A percentile compares a stretch with the other conserved stretches of the same genome.
These are phyloP conservation scores for Chouioia cunea DNA, from an alignment of 2,888 invertebrate genomes.

Conservation along the genomic window DNA sequence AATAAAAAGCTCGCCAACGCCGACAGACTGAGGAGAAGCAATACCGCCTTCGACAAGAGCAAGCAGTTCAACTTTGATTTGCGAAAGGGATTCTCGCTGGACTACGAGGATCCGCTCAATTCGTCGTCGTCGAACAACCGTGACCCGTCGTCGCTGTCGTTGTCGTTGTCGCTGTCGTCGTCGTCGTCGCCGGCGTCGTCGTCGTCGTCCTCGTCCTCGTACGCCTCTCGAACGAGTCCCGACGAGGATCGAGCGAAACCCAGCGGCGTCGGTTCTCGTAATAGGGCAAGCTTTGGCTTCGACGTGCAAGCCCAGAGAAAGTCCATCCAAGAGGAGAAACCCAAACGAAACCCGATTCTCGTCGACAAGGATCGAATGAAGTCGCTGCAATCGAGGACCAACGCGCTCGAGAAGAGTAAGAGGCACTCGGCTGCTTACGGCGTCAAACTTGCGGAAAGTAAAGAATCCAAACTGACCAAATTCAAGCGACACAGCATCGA, in stretches of 20 bases:
- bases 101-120: slow-evolving; percentile 55
- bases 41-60: slow-evolving; percentile 51
- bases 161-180: too few relatives aligned
- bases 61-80: slow-evolving; percentile 16
- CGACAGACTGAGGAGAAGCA: slow-evolving; percentile 52
- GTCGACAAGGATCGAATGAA: slow-evolving; percentile 57
- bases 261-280: slow-evolving; percentile 35
- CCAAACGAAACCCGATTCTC: slow-evolving; percentile 48
- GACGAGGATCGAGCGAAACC: neutral
- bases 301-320: slow-evolving; percentile 41
- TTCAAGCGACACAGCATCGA: slow-evolving; percentile 64
- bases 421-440: slow-evolving; percentile 61
- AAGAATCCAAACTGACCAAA: slow-evolving; percentile 55
- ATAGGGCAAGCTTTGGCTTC: slow-evolving; percentile 52
- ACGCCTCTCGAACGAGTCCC: too few relatives aligned
- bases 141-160: slow-evolving; percentile 23
- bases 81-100: slow-evolving; percentile 51
- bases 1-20: slow-evolving; percentile 53
- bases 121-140: slow-evolving; percentile 16
- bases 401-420: slow-evolving; percentile 57
- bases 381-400: slow-evolving; percentile 51
- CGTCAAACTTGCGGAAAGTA: slow-evolving; percentile 55
- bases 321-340: slow-evolving; percentile 24
- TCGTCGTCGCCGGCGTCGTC: too few relatives aligned
- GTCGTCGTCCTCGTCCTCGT: too few relatives aligned